Evolutionary conservation across 1,140 invertebrate genomes (phyloP).

Genomic region (Andricus grossulariae): DNA sequence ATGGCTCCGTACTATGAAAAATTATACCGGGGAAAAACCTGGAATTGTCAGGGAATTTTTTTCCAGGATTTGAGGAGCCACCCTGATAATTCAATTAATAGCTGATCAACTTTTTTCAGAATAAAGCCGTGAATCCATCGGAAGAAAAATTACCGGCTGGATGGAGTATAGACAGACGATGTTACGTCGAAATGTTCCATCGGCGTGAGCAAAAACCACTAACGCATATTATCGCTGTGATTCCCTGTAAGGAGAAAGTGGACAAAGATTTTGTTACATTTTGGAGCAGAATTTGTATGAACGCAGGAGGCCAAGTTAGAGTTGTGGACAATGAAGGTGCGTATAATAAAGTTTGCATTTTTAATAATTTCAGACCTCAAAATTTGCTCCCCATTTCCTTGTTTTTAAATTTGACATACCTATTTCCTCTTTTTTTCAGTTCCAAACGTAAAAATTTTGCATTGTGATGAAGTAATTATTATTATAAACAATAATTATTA

Average conservation of each 20-base stretch:
- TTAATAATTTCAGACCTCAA: too few species aligned
- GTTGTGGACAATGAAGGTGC: constrained; percentile 67
- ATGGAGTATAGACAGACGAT: constrained; percentile 74
- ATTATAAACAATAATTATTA: too few species aligned
- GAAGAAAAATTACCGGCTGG: constrained; percentile 75
- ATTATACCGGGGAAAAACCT: too few species aligned
- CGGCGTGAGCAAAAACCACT: constrained; percentile 74
- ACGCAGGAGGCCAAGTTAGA: constrained; percentile 74
- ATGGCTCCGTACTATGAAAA: too few species aligned
- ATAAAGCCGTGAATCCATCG: constrained; percentile 65
- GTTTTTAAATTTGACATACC: too few species aligned
- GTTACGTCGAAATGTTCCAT: constrained; percentile 74
- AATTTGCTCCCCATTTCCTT: too few species aligned
- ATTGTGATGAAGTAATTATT: too few species aligned
- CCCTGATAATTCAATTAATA: not conserved
- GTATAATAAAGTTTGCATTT: not conserved
- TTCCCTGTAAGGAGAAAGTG: constrained; percentile 71
- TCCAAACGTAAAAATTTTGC: too few species aligned
- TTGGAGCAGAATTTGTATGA: constrained; percentile 78
- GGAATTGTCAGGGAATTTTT: too few species aligned
- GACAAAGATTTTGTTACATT: constrained; percentile 76
- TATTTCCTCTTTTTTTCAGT: too few species aligned
- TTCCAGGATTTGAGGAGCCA: too few species aligned
- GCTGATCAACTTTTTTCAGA: constrained; percentile 46
- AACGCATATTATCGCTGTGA: constrained; percentile 73